Evolutionary conservation across 2,888 invertebrate species (phyloP).

Genomic region (Peribatodes rhomboidaria): DNA sequence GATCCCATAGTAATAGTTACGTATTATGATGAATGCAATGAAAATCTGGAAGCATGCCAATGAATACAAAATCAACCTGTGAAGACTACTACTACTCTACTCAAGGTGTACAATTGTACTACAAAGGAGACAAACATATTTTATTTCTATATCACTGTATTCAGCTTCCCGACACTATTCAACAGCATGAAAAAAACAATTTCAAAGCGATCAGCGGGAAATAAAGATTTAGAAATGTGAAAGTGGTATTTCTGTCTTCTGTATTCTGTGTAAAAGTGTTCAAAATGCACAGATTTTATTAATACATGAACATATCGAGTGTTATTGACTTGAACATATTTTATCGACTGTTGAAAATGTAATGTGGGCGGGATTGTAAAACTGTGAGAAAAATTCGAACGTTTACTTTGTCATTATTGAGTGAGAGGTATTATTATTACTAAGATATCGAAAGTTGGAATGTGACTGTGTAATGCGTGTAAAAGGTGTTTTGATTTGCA

Average conservation of each 20-base stretch:
- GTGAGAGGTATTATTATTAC: conserved; percentile 51
- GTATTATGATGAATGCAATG: too few relatives aligned
- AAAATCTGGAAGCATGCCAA: too few relatives aligned
- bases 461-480: background rate
- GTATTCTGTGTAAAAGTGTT: conserved; percentile 4
- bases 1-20: too few relatives aligned
- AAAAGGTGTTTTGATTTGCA: too few relatives aligned
- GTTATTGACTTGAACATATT: conserved; percentile 33
- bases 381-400: conserved; percentile 30
- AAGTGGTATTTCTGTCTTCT: background rate
- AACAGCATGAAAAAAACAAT: too few relatives aligned
- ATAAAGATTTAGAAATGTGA: background rate
- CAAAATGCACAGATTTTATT: conserved; percentile 32
- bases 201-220: background rate
- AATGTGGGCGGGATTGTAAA: conserved; percentile 35
- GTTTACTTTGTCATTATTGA: conserved; percentile 38
- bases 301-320: conserved; percentile 32
- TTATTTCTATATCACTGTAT: too few relatives aligned
- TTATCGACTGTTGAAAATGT: conserved; percentile 27
- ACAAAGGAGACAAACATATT: too few relatives aligned
- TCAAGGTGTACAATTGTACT: too few relatives aligned
- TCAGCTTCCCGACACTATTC: too few relatives aligned
- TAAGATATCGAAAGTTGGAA: conserved; percentile 10
- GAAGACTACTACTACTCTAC: too few relatives aligned
- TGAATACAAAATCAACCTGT: too few relatives aligned